Evolutionary conservation across 2,797 vertebrate genomes (phyloP), one percentile per base, ranked within the genome.

Genomic region (Eidolon dupreanum): DNA sequence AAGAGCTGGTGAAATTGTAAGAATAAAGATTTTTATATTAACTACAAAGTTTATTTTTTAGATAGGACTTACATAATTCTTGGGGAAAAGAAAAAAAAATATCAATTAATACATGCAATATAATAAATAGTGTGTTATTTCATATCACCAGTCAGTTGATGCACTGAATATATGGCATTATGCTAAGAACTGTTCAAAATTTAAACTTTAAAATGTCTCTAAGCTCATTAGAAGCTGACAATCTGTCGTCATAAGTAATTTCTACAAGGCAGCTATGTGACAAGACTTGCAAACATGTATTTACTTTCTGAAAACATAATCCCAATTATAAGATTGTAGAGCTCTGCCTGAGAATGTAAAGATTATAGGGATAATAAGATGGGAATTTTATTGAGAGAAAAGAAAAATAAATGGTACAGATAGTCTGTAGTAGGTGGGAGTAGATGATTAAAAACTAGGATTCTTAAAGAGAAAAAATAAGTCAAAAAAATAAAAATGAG

Each of bases 111-210:
- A 16, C 26, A 31, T 89, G 53, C 13, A 77, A n/a, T 77, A 53
- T 24, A 81, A 38, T 86, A 68, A 81, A 38, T 86, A 68, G 6
- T 85, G 31, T 79, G 15, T 78, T 84, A 65, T 53, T 96, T 77
- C 43, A 85, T 51, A 33, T 90, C 43, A 53, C 49, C 10, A 65
- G 0, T 17, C 71, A 94, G n/a, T n/a, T 88, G 68, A 73, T 88
- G 8, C 16, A 71, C 15, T 88, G 77, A 88, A 88, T 71, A 84
- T 41, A 81, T 75, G n/a, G 3, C 49, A 84, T 78, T 66, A 46
- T 49, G 28, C 73, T 86, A 73, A 96, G 41, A 86, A 81, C 46
- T 96, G 8, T 61, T 97, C 53, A 90, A 94, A 96, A 85, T 77
- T 83, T 77, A 82, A 95, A 90, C 46, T 73, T 95, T 68, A 84